Evolutionary conservation across 2,888 invertebrate genomes (phyloP), one percentile per base, ranked within the genome.

Genomic region (Caenorhabditis doughertyi): DNA sequence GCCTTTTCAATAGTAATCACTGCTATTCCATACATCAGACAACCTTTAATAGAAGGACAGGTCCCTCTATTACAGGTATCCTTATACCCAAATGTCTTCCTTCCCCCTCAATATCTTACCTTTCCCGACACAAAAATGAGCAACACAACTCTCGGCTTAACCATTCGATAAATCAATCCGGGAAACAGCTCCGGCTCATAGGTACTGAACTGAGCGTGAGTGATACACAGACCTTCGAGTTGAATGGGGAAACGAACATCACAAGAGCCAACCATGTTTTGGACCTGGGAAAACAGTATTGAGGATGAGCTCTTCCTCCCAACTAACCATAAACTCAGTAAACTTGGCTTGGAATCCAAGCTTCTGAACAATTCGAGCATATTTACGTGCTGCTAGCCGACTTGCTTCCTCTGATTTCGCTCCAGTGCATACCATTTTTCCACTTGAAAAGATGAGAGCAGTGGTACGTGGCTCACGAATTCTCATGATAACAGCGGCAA

Each of bases 111-210:
- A 32, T 7, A 18, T 8, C 35, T 8, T 87, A 99, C 95, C 94
- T 99, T 99, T 72, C 99, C 99, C 92, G 98, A 98, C 0, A 99
- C 98, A 93, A 99, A 99, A 92, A 99, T 98, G 13, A 99, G 93
- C 84, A 99, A 93, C 4, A 98, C 98, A 86, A 99, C 95, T 87
- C 97, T 94, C 0, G 98, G 98, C 90, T 96, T 95, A 49, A 98
- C 96, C 88, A 87, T 91, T 90, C 98, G 94, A 92, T 99, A 99
- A 76, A 99, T 97, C 35, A 99, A 94, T n/a, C 98, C 99, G 8
- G 99, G 98, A 93, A 99, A 99, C 72, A 99, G 93, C 93, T 99
- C 99, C 0, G 99, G 98, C 92, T 99, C 99, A 92, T 99, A 99
- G 68, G 96, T 94, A 64, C 80, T 81, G 92, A 95, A 96, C 92